Conservation (phyloP, 2,888 invertebrate genomes). For the Schizaphis graminum region DNA sequence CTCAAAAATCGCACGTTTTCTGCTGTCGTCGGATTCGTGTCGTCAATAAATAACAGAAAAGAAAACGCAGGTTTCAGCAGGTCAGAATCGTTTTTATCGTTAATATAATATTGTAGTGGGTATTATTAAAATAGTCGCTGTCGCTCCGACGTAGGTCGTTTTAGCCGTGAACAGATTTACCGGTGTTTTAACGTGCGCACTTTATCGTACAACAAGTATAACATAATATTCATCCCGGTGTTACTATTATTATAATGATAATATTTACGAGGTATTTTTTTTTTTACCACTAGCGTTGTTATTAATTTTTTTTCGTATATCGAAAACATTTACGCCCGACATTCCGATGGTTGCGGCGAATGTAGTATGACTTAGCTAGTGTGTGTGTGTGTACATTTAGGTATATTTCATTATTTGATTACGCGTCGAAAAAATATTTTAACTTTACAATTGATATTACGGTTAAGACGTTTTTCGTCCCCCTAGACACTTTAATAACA, state of each 20-base stretch:
- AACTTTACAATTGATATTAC: conserved; percentile 3
- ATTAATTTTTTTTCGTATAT: background rate
- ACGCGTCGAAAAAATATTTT: background rate
- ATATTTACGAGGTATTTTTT: background rate
- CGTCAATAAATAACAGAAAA: conserved; percentile 28
- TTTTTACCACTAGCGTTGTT: background rate
- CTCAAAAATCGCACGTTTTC: conserved; percentile 52
- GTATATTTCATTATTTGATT: conserved; percentile 8
- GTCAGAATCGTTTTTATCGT: conserved; percentile 32
- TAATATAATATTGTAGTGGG: background rate
- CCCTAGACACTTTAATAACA: conserved; percentile 46
- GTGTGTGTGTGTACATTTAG: background rate
- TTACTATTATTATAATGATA: background rate
- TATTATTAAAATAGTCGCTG: background rate
- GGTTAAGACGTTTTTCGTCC: conserved; percentile 43
- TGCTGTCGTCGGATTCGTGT: conserved; percentile 5
- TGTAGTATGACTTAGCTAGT: background rate
- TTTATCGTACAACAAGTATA: background rate
- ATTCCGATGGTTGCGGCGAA: background rate
- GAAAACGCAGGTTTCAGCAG: conserved; percentile 47
- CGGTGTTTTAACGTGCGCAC: background rate
- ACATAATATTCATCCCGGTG: background rate
- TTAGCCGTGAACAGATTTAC: background rate
- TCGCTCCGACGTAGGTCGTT: background rate
- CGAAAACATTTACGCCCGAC: background rate